Evolutionary conservation across 2,113 vertebrate species (phyloP).

Genomic region (Passer domesticus): DNA sequence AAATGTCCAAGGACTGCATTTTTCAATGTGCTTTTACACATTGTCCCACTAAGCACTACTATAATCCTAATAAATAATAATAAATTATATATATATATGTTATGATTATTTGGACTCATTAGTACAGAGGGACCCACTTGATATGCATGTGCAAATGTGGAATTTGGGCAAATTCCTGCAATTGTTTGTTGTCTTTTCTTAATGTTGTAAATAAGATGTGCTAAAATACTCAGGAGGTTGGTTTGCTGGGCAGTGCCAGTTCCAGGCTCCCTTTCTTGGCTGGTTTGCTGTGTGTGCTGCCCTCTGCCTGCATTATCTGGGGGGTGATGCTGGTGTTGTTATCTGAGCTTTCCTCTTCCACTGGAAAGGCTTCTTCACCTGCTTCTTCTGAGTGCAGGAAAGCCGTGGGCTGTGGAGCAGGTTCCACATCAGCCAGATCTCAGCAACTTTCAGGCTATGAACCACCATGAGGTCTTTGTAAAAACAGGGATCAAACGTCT

Average conservation of each 20-base stretch:
- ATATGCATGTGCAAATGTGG: not conserved
- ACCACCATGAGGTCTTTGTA: slow-evolving; percentile 95
- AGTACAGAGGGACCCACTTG: not conserved
- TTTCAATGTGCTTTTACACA: not conserved
- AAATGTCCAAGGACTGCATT: not conserved
- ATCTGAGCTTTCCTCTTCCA: slow-evolving; percentile 53
- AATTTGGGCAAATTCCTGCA: not conserved
- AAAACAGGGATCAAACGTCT: slow-evolving; percentile 94
- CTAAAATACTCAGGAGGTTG: not conserved
- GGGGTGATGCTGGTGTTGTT: not conserved
- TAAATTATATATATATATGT: slow-evolving; percentile 39
- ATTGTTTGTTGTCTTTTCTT: not conserved
- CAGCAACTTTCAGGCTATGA: slow-evolving; percentile 89
- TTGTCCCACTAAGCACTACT: not conserved
- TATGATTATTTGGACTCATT: not conserved
- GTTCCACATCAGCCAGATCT: slow-evolving; percentile 99
- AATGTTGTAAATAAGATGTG: not conserved
- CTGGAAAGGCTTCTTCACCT: slow-evolving; percentile 70
- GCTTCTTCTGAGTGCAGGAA: slow-evolving; percentile 80
- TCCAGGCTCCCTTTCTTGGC: not conserved
- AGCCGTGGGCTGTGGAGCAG: slow-evolving; percentile 85
- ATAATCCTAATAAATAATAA: slow-evolving; percentile 62
- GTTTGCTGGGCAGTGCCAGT: not conserved
- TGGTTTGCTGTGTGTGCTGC: not conserved
- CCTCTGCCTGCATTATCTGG: not conserved